These are phyloP conservation scores for Zaprionus lachaisei DNA, from an alignment of 1,140 invertebrate species.

Conservation along the genomic window DNA sequence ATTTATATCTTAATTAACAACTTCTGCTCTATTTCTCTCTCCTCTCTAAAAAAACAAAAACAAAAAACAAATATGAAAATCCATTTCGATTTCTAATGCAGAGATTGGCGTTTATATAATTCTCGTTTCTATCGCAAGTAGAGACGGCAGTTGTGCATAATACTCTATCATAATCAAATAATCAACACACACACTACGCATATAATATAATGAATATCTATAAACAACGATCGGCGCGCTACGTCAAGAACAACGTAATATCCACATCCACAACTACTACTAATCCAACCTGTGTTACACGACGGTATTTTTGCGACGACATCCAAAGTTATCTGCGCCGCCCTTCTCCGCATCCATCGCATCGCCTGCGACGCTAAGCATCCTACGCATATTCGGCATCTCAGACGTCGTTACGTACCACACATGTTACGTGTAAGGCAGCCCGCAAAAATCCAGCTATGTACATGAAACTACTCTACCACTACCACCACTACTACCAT, in stretches of 20 bases:
- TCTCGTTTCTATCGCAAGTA: slow-evolving; percentile 81
- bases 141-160: slow-evolving; percentile 34
- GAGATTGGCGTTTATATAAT: slow-evolving; percentile 84
- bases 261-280: slow-evolving; percentile 64
- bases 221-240: slow-evolving; percentile 45
- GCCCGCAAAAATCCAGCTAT: slow-evolving; percentile 52
- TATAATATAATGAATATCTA: slow-evolving; percentile 36
- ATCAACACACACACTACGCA: slow-evolving; percentile 40
- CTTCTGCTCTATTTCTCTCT: slow-evolving; percentile 71
- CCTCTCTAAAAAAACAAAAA: slow-evolving; percentile 55
- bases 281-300: slow-evolving; percentile 22
- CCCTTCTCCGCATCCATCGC: slow-evolving; percentile 12
- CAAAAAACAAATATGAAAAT: slow-evolving; percentile 10
- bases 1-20: slow-evolving; percentile 61
- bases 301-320: slow-evolving; percentile 40
- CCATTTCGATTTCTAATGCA: slow-evolving; percentile 55
- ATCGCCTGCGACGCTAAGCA: slow-evolving; percentile 13
- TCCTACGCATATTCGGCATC: slow-evolving; percentile 8
- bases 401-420: slow-evolving; percentile 40
- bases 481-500: neutral
- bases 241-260: slow-evolving; percentile 51
- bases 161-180: slow-evolving; percentile 32
- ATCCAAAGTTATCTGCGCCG: slow-evolving; percentile 19
- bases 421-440: slow-evolving; percentile 74
- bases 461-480: slow-evolving; percentile 30